Percentiles rank a stretch among this genome's conserved stretches.
These are phyloP conservation scores for Sebastes trivittatus DNA, from an alignment of 2,797 vertebrate genomes.

Conservation along the genomic window DNA sequence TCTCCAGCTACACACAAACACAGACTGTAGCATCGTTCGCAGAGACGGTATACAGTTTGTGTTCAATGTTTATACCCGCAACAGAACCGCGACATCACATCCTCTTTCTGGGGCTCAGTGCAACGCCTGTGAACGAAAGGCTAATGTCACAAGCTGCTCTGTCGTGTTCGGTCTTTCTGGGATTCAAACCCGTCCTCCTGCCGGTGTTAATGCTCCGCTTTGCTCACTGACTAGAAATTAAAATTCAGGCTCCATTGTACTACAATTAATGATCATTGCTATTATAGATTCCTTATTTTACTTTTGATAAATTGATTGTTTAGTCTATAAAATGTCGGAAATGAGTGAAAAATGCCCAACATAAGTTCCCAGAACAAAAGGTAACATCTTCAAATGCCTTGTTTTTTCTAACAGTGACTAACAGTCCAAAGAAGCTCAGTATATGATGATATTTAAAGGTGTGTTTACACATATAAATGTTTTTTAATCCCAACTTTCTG, in stretches of 20 bases:
- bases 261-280: not conserved
- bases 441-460: not conserved
- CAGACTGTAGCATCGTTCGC: not conserved
- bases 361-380: not conserved
- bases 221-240: not conserved
- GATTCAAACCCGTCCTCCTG: not conserved
- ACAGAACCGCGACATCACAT: not conserved
- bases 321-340: not conserved
- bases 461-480: too few relatives aligned
- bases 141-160: not conserved
- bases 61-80: not conserved
- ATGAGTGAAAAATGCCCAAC: not conserved
- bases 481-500: too few relatives aligned
- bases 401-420: not conserved
- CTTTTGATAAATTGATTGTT: not conserved
- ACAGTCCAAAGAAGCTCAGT: not conserved
- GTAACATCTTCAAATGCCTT: not conserved
- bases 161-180: not conserved
- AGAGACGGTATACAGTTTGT: not conserved
- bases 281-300: not conserved
- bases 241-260: not conserved
- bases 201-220: not conserved
- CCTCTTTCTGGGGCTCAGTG: not conserved
- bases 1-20: not conserved
- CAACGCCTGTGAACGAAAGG: not conserved